A percentile compares a stretch with the other conserved stretches of the same genome.
Conservation (phyloP, 2,797 vertebrate genomes). For the Leptoclinus maculatus region DNA sequence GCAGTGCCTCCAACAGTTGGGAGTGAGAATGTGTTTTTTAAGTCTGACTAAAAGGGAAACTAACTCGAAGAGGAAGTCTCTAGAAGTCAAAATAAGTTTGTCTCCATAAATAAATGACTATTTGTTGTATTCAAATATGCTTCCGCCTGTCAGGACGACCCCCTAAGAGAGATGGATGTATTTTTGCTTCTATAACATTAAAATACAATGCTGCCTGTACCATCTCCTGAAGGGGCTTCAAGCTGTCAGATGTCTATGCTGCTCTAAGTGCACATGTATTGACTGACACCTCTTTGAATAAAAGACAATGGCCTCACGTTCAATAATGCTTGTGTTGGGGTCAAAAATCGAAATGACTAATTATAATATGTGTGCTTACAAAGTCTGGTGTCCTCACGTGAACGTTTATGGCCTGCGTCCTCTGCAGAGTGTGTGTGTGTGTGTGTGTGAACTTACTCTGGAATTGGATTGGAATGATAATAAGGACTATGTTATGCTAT, state of each 20-base stretch:
- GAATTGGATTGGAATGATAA: too few species aligned
- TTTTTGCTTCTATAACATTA: background rate
- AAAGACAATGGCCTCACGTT: background rate
- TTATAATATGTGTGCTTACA: too few species aligned
- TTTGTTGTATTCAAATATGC: background rate
- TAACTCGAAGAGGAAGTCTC: background rate
- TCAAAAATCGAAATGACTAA: too few species aligned
- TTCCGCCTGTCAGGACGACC: background rate
- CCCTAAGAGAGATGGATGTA: background rate
- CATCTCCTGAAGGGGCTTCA: background rate
- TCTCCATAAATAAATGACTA: background rate
- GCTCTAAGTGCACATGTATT: background rate
- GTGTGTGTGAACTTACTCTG: too few species aligned
- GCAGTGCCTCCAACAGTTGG: too few species aligned
- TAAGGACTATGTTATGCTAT: too few species aligned
- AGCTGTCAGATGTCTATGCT: background rate
- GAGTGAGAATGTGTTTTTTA: too few species aligned
- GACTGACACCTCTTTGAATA: background rate
- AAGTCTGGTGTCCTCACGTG: too few species aligned
- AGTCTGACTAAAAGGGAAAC: background rate
- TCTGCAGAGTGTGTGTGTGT: too few species aligned
- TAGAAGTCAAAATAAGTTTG: background rate
- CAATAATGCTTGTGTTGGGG: too few species aligned
- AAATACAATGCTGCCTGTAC: background rate
- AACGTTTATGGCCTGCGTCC: too few species aligned